phyloP scores from a whole-genome alignment of 2,888 invertebrate species.

The Pammene fasciana region DNA sequence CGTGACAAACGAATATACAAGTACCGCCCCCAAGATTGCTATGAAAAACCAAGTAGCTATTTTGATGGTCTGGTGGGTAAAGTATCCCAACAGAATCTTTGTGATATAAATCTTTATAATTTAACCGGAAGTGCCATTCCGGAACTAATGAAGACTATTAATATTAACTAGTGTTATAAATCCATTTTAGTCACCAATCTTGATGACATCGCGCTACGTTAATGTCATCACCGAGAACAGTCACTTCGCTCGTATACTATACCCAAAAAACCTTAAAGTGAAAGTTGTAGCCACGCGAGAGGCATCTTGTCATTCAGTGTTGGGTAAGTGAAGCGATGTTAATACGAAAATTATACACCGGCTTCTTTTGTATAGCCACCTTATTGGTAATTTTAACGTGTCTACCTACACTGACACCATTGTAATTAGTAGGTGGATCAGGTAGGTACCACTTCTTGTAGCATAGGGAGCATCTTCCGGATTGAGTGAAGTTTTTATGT shows the following conservation, averaged over 20 bases:
- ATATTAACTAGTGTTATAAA: neutral
- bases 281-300: constrained; percentile 73
- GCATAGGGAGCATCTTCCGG: constrained; percentile 2
- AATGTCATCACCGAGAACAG: constrained; percentile 48
- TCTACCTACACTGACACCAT: constrained; percentile 1
- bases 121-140: constrained; percentile 18
- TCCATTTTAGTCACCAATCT: neutral
- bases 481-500: constrained; percentile 16
- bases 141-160: constrained; percentile 15
- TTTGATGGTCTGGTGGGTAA: neutral
- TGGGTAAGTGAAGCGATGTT: constrained; percentile 72
- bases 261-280: constrained; percentile 77
- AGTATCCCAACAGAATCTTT: constrained; percentile 15
- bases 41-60: constrained; percentile 1
- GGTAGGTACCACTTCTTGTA: neutral
- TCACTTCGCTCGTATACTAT: constrained; percentile 53
- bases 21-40: constrained; percentile 17
- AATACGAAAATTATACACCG: constrained; percentile 63
- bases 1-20: constrained; percentile 36
- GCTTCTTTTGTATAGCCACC: constrained; percentile 44
- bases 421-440: neutral
- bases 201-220: constrained; percentile 40
- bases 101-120: constrained; percentile 2
- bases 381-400: constrained; percentile 10
- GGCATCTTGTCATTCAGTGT: constrained; percentile 71